Percentiles rank a stretch among this genome's conserved stretches.
phyloP scores from a whole-genome alignment of 2,888 invertebrate genomes.

The Pristionchus mayeri region DNA sequence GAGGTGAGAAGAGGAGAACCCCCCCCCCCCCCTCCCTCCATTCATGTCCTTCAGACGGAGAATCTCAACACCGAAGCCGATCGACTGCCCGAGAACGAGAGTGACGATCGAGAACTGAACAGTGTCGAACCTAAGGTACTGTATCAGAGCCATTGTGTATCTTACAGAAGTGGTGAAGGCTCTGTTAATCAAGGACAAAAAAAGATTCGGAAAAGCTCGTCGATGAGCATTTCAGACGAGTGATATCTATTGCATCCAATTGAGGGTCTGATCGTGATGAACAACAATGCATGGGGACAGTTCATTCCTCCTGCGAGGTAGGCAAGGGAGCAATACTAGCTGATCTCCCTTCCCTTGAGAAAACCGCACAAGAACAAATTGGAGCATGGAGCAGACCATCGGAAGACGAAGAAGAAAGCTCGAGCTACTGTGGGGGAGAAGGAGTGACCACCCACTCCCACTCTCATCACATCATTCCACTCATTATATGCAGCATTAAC shows the following conservation, averaged over 20 bases:
- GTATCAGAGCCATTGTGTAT: no score
- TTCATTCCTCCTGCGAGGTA: constrained; percentile 35
- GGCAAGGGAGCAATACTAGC: neutral
- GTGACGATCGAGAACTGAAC: neutral
- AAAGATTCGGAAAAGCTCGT: no score
- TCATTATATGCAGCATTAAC: no score
- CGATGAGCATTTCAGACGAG: no score
- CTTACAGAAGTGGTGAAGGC: no score
- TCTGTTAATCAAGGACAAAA: no score
- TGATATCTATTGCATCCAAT: no score
- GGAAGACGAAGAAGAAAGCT: constrained; percentile 12
- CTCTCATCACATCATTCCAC: no score
- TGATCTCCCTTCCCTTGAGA: neutral
- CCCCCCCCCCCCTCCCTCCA: no score
- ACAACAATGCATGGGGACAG: constrained; percentile 36
- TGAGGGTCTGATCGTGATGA: constrained; percentile 44
- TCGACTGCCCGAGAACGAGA: constrained; percentile 28
- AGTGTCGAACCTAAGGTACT: constrained; percentile 21
- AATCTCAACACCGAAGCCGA: constrained; percentile 47
- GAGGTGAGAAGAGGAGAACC: no score
- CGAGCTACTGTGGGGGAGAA: neutral
- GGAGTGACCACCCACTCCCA: no score
- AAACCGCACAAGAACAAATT: constrained; percentile 17
- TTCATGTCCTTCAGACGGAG: constrained; percentile 24
- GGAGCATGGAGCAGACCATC: neutral